phyloP scores from a whole-genome alignment of 2,113 vertebrate genomes.

The Carassius auratus region DNA sequence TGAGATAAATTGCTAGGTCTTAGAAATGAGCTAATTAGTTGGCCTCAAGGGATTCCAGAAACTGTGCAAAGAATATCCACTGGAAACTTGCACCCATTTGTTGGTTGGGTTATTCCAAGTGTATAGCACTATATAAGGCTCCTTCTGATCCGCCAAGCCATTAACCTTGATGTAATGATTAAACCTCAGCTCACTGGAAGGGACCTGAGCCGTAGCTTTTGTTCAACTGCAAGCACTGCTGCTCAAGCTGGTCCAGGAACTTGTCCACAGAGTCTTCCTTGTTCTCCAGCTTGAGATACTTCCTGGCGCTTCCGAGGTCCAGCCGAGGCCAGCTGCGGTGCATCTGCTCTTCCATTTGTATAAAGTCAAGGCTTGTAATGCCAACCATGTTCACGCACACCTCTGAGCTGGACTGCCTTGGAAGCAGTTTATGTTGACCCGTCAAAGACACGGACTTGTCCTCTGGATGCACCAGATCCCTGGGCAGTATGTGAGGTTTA shows the following conservation, averaged over 20 bases:
- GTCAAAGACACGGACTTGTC: neutral
- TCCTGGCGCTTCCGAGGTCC: constrained; percentile 76
- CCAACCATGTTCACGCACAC: constrained; percentile 69
- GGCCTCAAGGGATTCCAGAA: constrained; percentile 20
- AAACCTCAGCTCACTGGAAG: constrained; percentile 66
- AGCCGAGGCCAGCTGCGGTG: constrained; percentile 89
- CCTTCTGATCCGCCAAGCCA: constrained; percentile 1
- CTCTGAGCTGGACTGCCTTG: constrained; percentile 57
- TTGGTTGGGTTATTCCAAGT: constrained; percentile 6
- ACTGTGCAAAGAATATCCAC: constrained; percentile 7
- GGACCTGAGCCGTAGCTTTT: constrained; percentile 70
- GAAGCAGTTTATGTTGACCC: rapidly evolving
- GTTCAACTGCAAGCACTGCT: constrained; percentile 68
- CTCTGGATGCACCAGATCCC: constrained; percentile 32
- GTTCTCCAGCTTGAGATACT: constrained; percentile 84
- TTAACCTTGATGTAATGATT: constrained; percentile 12
- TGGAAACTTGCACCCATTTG: neutral
- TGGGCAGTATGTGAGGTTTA: constrained; percentile 50
- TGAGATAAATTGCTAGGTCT: constrained; percentile 13
- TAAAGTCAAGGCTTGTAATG: constrained; percentile 56
- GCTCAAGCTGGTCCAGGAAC: constrained; percentile 74
- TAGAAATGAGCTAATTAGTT: constrained; percentile 9
- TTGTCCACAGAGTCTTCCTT: constrained; percentile 78
- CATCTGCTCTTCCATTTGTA: constrained; percentile 72
- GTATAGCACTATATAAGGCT: neutral